Conservation (phyloP, 2,797 vertebrate genomes). For the Lithobates sylvaticus region DNA sequence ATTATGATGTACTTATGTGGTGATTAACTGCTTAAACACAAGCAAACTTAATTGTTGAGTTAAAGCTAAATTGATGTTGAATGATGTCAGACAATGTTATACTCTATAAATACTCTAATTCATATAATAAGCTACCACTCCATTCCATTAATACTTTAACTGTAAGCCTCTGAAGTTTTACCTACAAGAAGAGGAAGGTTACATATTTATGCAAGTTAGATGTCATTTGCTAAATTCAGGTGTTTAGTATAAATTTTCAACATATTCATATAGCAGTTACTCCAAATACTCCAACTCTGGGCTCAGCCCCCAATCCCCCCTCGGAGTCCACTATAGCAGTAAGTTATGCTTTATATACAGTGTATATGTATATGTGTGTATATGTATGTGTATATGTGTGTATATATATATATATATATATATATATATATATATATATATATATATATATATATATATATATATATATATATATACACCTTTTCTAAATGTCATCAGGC, state of each 20-base stretch:
- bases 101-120: too few relatives aligned
- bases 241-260: background rate
- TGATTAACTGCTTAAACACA: background rate
- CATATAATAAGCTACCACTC: too few relatives aligned
- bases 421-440: too few relatives aligned
- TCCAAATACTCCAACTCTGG: too few relatives aligned
- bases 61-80: background rate
- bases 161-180: background rate
- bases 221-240: background rate
- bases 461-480: too few relatives aligned
- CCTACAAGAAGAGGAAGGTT: background rate
- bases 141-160: background rate
- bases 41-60: background rate
- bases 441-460: too few relatives aligned
- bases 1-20: background rate
- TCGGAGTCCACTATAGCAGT: background rate
- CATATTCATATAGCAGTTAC: background rate
- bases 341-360: background rate
- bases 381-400: too few relatives aligned
- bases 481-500: too few relatives aligned
- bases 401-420: too few relatives aligned
- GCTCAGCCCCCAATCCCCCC: too few relatives aligned
- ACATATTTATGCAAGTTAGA: background rate
- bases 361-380: too few relatives aligned
- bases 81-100: background rate